phyloP scores from a whole-genome alignment of 1,140 invertebrate genomes.

The Cydia strobilella region DNA sequence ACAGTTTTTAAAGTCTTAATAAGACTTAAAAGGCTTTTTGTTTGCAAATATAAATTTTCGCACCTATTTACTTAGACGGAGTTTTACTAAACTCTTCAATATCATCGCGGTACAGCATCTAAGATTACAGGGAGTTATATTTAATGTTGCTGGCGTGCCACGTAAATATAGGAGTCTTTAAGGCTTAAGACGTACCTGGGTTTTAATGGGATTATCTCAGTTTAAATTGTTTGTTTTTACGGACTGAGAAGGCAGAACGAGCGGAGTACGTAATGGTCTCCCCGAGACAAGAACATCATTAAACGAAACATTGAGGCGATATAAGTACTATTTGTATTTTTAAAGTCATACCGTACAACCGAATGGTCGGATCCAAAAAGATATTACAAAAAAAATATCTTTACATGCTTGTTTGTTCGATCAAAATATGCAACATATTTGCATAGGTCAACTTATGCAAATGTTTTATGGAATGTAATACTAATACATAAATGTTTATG shows the following conservation, averaged over 20 bases:
- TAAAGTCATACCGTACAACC: not conserved
- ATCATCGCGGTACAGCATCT: not conserved
- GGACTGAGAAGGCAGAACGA: conserved; percentile 8
- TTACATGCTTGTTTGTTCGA: too few relatives aligned
- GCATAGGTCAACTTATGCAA: too few relatives aligned
- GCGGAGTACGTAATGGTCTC: conserved; percentile 22
- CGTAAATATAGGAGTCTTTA: conserved; percentile 8
- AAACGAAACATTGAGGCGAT: not conserved
- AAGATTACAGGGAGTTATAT: conserved; percentile 6
- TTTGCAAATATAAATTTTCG: not conserved
- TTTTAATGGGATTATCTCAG: conserved; percentile 4
- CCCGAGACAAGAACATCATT: conserved; percentile 14
- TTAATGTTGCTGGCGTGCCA: not conserved
- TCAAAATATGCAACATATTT: too few relatives aligned
- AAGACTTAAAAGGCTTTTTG: too few relatives aligned
- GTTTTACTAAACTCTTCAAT: not conserved
- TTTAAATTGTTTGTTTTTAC: conserved; percentile 28
- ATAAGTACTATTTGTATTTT: not conserved
- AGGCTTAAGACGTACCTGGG: not conserved
- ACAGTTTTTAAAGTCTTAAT: too few relatives aligned
- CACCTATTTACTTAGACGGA: not conserved
- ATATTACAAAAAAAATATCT: too few relatives aligned
- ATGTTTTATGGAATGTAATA: too few relatives aligned
- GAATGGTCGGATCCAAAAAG: too few relatives aligned
- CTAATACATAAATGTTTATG: too few relatives aligned